phyloP scores from a whole-genome alignment of 1,140 invertebrate species.

The Spodoptera litura region DNA sequence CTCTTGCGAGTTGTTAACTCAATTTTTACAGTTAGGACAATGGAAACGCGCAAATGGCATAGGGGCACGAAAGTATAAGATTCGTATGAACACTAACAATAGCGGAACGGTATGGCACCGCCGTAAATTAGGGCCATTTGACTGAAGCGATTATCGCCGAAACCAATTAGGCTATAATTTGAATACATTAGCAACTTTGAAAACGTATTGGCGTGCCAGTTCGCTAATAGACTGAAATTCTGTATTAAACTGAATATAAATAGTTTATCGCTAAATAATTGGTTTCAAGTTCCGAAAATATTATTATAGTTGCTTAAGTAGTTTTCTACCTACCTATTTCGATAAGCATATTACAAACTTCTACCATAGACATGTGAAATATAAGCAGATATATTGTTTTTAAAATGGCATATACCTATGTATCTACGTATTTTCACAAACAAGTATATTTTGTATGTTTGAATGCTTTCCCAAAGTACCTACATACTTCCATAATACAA shows the following conservation, averaged over 20 bases:
- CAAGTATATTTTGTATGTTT: too few relatives aligned
- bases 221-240: not conserved
- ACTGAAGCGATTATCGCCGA: conserved; percentile 34
- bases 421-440: too few relatives aligned
- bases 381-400: too few relatives aligned
- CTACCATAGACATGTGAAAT: too few relatives aligned
- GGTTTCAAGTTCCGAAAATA: not conserved
- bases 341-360: not conserved
- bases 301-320: too few relatives aligned
- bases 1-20: too few relatives aligned
- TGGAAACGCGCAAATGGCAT: conserved; percentile 16
- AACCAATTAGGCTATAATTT: conserved; percentile 33
- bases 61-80: conserved; percentile 14
- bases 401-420: too few relatives aligned
- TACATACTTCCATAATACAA: too few relatives aligned
- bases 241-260: not conserved
- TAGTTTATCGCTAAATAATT: not conserved
- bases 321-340: not conserved
- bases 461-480: too few relatives aligned
- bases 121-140: conserved; percentile 46
- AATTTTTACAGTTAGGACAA: not conserved
- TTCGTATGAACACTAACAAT: conserved; percentile 37
- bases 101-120: conserved; percentile 39
- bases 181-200: conserved; percentile 30
- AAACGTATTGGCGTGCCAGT: not conserved